These are phyloP conservation scores for Smutsia temminckii DNA, from an alignment of 2,797 vertebrate genomes.

Conservation along the genomic window DNA sequence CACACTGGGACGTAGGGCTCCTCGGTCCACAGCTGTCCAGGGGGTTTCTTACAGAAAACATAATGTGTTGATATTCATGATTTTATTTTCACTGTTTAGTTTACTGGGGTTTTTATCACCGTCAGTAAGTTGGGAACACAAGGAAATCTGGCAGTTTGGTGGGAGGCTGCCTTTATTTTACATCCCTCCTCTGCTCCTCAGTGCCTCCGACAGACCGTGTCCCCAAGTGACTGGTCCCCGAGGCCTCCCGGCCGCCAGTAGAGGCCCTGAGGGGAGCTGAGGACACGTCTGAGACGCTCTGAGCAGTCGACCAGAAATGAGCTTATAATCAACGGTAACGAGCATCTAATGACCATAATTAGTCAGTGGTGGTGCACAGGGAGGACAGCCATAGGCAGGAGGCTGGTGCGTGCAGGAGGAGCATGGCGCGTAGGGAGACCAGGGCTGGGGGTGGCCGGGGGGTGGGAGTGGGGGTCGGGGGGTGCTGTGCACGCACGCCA, in stretches of 20 bases:
- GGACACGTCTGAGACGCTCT: not conserved
- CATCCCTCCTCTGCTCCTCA: not conserved
- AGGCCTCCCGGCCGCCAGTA: not conserved
- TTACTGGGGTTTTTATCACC: not conserved
- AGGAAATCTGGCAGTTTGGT: not conserved
- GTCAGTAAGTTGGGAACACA: not conserved
- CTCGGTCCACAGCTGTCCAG: not conserved
- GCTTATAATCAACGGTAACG: constrained; percentile 85
- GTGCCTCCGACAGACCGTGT: not conserved
- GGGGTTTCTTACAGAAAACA: not conserved
- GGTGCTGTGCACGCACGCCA: no score
- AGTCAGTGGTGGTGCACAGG: constrained; percentile 86
- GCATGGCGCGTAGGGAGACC: no score
- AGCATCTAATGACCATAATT: constrained; percentile 91
- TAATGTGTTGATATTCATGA: not conserved
- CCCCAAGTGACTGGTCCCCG: not conserved
- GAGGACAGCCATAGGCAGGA: constrained; percentile 61
- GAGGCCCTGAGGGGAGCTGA: not conserved
- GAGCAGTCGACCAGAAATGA: constrained; percentile 80
- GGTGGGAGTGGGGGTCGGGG: no score
- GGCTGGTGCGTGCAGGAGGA: no score
- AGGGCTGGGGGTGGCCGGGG: no score
- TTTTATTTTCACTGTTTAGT: not conserved
- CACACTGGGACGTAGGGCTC: not conserved
- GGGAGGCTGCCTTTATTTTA: not conserved